Percentiles rank a stretch among this genome's conserved stretches.
phyloP scores from a whole-genome alignment of 2,888 invertebrate genomes.

The Ellobium chinense region DNA sequence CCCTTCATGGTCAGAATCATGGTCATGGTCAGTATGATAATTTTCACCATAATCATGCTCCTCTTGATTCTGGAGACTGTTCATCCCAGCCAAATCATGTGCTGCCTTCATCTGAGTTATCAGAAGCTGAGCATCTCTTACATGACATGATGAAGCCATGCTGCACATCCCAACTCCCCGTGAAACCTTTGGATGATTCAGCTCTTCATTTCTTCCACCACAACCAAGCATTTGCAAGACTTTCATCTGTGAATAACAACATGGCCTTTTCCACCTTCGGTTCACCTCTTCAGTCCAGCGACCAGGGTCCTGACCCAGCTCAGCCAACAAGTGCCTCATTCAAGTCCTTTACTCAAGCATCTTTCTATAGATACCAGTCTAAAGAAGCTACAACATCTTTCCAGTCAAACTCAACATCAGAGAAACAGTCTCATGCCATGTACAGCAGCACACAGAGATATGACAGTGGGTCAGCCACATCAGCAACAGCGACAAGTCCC shows the following conservation, averaged over 20 bases:
- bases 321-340: slow-evolving; percentile 8
- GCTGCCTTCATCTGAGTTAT: neutral
- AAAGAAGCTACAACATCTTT: slow-evolving; percentile 29
- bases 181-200: slow-evolving; percentile 38
- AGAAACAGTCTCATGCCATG: neutral
- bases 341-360: slow-evolving; percentile 31
- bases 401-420: neutral
- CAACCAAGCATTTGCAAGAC: slow-evolving; percentile 39
- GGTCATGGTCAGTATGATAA: slow-evolving; percentile 15
- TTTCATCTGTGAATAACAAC: slow-evolving; percentile 20
- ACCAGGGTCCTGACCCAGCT: neutral
- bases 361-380: slow-evolving; percentile 25
- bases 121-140: neutral
- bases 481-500: neutral
- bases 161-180: neutral
- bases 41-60: neutral
- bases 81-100: neutral
- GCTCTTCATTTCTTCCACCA: slow-evolving; percentile 38
- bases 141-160: slow-evolving; percentile 15
- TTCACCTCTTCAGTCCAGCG: slow-evolving; percentile 15
- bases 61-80: neutral
- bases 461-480: neutral
- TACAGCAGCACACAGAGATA: slow-evolving; percentile 20
- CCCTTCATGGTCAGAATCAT: neutral
- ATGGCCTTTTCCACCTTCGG: slow-evolving; percentile 20